A percentile compares a stretch with the other conserved stretches of the same genome.
Evolutionary conservation across 2,113 vertebrate genomes (phyloP).

Genomic region (Tupaia chinensis): DNA sequence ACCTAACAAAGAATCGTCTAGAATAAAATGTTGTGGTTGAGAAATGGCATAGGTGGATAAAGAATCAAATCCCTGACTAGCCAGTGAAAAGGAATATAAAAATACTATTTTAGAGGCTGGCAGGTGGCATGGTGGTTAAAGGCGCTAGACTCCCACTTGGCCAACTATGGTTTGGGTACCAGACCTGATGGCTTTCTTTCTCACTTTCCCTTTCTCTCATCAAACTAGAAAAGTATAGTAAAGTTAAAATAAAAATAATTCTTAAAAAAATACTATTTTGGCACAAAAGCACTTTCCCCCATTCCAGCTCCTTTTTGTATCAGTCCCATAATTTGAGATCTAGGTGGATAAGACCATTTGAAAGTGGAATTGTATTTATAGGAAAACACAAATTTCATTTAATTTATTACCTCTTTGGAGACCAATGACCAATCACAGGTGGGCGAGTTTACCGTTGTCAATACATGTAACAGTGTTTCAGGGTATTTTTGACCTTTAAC

Average conservation of each 20-base stretch:
- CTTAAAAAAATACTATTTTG: neutral
- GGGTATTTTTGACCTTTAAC: slow-evolving; percentile 57
- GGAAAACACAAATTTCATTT: slow-evolving; percentile 63
- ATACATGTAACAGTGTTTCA: slow-evolving; percentile 8
- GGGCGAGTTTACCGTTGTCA: slow-evolving; percentile 54
- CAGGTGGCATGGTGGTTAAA: too few relatives aligned
- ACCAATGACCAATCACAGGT: slow-evolving; percentile 45
- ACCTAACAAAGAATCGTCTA: neutral
- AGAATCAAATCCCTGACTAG: neutral
- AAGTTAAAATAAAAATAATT: too few relatives aligned
- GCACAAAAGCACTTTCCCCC: neutral
- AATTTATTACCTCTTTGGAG: slow-evolving; percentile 63
- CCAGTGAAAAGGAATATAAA: neutral
- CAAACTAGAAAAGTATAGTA: too few relatives aligned
- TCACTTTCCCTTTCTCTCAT: too few relatives aligned
- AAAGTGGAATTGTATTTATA: slow-evolving; percentile 30
- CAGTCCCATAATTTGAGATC: neutral
- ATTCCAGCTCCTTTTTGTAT: neutral
- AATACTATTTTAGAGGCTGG: neutral
- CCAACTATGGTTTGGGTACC: too few relatives aligned
- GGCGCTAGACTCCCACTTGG: too few relatives aligned
- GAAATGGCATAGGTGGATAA: neutral
- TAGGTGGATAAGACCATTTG: neutral
- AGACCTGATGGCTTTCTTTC: too few relatives aligned
- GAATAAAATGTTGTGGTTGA: neutral